Evolutionary conservation across 2,888 invertebrate genomes (phyloP).

Genomic region (Anodontia alba): DNA sequence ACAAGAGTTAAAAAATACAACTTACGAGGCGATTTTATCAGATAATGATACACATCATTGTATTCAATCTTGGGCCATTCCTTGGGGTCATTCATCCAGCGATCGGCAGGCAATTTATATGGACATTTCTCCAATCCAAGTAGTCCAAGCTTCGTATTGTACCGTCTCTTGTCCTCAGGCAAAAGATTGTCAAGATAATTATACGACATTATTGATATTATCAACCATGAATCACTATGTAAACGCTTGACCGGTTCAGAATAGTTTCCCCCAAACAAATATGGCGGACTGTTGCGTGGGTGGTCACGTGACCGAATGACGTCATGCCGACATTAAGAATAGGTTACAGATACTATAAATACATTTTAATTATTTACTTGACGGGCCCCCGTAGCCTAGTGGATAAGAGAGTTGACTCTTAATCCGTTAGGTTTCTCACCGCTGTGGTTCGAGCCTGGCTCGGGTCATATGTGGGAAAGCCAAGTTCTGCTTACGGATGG

Average conservation of each 20-base stretch:
- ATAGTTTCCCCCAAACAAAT: slow-evolving; percentile 18
- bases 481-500: too few relatives aligned
- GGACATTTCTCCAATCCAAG: slow-evolving; percentile 27
- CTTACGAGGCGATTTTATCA: slow-evolving; percentile 34
- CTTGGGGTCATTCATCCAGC: slow-evolving; percentile 33
- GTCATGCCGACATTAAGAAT: slow-evolving; percentile 28
- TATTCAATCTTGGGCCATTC: slow-evolving; percentile 25
- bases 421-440: too few relatives aligned
- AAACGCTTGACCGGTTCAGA: neutral
- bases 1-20: too few relatives aligned
- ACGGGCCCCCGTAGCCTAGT: too few relatives aligned
- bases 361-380: too few relatives aligned
- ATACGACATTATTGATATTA: slow-evolving; percentile 3
- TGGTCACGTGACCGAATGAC: slow-evolving; percentile 16
- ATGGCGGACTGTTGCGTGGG: slow-evolving; percentile 6
- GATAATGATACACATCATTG: slow-evolving; percentile 28
- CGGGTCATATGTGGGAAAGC: too few relatives aligned
- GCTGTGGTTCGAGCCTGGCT: too few relatives aligned
- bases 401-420: too few relatives aligned
- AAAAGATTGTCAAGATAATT: slow-evolving; percentile 23
- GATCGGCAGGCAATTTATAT: slow-evolving; percentile 27
- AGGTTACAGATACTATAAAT: too few relatives aligned
- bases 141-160: slow-evolving; percentile 7
- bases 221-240: neutral
- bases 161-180: slow-evolving; percentile 14